Base-by-base conservation (phyloP, 2,797 vertebrate genomes). In the Rhynchonycteris naso region DNA sequence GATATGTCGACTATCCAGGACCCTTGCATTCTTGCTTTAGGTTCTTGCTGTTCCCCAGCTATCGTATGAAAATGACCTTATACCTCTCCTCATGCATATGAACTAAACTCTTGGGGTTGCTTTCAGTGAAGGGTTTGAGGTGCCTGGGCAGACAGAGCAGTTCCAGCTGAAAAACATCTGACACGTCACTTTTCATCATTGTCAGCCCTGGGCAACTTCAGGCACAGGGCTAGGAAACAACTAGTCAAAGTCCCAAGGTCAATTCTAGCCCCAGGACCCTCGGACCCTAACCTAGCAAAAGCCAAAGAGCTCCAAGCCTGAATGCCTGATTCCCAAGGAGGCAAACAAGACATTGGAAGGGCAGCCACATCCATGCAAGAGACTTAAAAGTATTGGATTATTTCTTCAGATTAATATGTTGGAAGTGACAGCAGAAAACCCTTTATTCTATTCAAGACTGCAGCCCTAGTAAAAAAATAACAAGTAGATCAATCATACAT, bases 361-460 rank as follows among this genome's bases (percentile, higher is more conserved):
- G 33, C 59, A 80, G 19, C 21, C 61, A 58, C 3, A 19, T 74
- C 2, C 18, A 10, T 19, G 4, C 14, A 28, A 59, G 93, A 83
- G 28, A 50, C 30, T 14, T 38, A 58, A 69, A 84, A 66, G 7
- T 24, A 59, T 63, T 68, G 35, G 50, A 28, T 47, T 63, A 28
- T 61, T 82, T 52, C 61, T 81, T 68, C 35, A 69, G n/a, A 75
- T 94, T 68, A 74, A 78, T 58, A 63, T 72, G 7, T 66, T 54
- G 58, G 54, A 93, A 52, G 54, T 69, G 72, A 88, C 5, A 38
- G 38, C n/a, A 79, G 88, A 88, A 91, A 94, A 56, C 14, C 24
- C 72, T 91, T 87, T 92, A 59, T 95, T 87, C 65, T 83, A 9
- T 50, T 83, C 19, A 90, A 83, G 78, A 35, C 58, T 35, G 16